phyloP scores from a whole-genome alignment of 2,113 vertebrate species.

The Machaerirhynchus nigripectus region DNA sequence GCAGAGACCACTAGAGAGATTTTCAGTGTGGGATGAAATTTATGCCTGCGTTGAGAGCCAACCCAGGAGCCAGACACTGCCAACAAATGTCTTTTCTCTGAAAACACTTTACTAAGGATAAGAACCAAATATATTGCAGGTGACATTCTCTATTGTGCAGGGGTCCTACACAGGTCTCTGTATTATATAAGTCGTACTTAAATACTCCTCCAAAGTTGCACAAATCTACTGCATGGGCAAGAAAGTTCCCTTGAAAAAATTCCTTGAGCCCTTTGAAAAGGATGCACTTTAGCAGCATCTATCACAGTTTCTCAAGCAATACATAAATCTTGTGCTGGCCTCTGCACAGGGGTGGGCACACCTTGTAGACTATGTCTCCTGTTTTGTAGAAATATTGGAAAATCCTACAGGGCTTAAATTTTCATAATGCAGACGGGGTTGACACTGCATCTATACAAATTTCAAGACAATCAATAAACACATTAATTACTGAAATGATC shows the following conservation, averaged over 20 bases:
- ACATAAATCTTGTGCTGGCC: constrained; percentile 31
- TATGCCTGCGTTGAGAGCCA: background rate
- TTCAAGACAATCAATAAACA: background rate
- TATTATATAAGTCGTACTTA: constrained; percentile 11
- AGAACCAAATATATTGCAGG: constrained; percentile 41
- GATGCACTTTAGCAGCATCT: constrained; percentile 12
- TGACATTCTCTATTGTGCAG: constrained; percentile 7
- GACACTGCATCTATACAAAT: background rate
- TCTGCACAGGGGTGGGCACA: background rate
- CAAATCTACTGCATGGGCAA: constrained; percentile 5
- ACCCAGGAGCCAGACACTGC: background rate
- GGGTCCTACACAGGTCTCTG: constrained; percentile 46
- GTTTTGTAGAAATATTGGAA: background rate
- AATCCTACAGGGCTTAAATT: background rate
- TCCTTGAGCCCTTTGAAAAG: constrained; percentile 15
- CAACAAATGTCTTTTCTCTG: constrained; percentile 4
- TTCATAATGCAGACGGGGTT: background rate
- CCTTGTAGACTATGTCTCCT: background rate
- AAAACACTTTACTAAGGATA: constrained; percentile 3
- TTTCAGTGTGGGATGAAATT: background rate
- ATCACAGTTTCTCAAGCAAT: constrained; percentile 29
- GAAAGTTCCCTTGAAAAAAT: constrained; percentile 40
- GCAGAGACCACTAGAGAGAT: background rate
- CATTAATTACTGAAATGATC: background rate
- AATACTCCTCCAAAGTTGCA: constrained; percentile 17